These are phyloP conservation scores for Notocelia uddmanniana DNA, from an alignment of 2,888 invertebrate species.

Conservation along the genomic window DNA sequence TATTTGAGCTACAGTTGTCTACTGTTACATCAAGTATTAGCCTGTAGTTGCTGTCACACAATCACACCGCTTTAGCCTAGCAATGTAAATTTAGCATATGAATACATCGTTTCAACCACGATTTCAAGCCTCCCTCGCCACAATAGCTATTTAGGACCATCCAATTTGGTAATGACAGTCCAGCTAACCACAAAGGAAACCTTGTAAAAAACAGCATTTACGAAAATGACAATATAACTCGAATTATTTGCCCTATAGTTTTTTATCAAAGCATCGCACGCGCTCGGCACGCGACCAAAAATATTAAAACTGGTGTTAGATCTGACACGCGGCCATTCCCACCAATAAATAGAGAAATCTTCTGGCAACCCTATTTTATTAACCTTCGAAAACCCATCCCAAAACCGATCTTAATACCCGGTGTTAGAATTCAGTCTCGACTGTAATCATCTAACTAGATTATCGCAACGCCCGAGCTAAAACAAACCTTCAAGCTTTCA, in stretches of 20 bases:
- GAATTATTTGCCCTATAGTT: slow-evolving; percentile 80
- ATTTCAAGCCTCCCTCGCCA: slow-evolving; percentile 29
- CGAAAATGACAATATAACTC: slow-evolving; percentile 83
- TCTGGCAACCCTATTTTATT: slow-evolving; percentile 71
- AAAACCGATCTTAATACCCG: not conserved
- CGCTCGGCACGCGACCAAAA: slow-evolving; percentile 76
- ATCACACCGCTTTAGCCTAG: slow-evolving; percentile 30
- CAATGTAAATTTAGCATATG: slow-evolving; percentile 41
- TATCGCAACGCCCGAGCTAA: slow-evolving; percentile 42
- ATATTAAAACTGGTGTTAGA: slow-evolving; percentile 86
- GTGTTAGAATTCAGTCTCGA: slow-evolving; percentile 1
- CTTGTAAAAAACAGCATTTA: slow-evolving; percentile 74
- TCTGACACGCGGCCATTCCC: slow-evolving; percentile 84
- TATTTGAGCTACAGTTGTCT: not conserved
- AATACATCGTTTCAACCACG: slow-evolving; percentile 37
- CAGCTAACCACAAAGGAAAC: slow-evolving; percentile 74
- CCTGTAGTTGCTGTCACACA: slow-evolving; percentile 6
- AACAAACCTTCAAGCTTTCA: slow-evolving; percentile 46
- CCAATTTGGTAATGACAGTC: slow-evolving; percentile 75
- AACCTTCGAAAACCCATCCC: slow-evolving; percentile 46
- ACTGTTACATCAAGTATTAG: not conserved
- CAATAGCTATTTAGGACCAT: slow-evolving; percentile 59
- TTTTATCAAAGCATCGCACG: slow-evolving; percentile 82
- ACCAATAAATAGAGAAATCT: slow-evolving; percentile 82
- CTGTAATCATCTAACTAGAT: not conserved